phyloP scores from a whole-genome alignment of 2,113 vertebrate genomes.

The Oreochromis aureus region DNA sequence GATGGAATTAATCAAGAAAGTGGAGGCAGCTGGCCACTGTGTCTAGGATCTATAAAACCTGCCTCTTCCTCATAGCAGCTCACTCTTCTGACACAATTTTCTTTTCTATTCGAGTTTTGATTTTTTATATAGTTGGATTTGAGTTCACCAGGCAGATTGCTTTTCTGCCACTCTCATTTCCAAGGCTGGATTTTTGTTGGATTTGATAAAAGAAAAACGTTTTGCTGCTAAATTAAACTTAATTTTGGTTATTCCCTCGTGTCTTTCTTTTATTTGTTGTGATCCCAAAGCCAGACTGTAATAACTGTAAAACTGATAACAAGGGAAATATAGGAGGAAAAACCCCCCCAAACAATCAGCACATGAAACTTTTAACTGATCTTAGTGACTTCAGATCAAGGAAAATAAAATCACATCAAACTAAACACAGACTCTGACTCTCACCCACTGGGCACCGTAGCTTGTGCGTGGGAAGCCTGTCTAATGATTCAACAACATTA shows the following conservation, averaged over 20 bases:
- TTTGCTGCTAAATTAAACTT: neutral
- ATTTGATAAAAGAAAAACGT: neutral
- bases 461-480: neutral
- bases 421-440: neutral
- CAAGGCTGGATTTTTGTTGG: neutral
- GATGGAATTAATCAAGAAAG: neutral
- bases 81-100: neutral
- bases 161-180: neutral
- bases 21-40: neutral
- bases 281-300: neutral
- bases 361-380: neutral
- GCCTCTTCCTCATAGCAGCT: neutral
- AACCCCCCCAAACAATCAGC: accelerated
- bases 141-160: neutral
- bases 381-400: neutral
- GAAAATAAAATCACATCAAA: neutral
- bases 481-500: neutral
- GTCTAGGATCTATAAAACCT: neutral
- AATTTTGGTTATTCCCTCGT: neutral
- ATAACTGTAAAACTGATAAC: neutral
- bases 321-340: neutral
- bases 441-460: neutral
- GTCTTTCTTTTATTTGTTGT: neutral
- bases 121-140: neutral
- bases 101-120: neutral